Conservation (phyloP, 2,797 vertebrate species). For the Rhincodon typus region DNA sequence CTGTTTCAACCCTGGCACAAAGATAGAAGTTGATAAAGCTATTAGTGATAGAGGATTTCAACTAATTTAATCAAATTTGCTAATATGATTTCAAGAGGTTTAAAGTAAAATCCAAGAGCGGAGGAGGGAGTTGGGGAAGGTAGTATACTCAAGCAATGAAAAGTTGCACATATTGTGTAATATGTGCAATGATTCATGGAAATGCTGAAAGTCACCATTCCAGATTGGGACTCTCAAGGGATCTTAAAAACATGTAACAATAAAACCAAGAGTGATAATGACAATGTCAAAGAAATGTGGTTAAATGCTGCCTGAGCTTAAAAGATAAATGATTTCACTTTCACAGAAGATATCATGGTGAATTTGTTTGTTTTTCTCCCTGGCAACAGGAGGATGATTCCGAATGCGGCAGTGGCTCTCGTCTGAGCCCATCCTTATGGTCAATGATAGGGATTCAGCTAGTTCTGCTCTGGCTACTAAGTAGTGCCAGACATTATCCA, state of each 20-base stretch:
- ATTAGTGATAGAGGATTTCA: not conserved
- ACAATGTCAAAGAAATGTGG: slow-evolving; percentile 28
- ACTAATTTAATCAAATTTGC: not conserved
- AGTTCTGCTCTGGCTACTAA: slow-evolving; percentile 79
- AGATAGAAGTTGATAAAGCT: not conserved
- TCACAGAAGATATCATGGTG: slow-evolving; percentile 45
- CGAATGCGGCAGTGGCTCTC: slow-evolving; percentile 84
- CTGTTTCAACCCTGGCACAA: not conserved
- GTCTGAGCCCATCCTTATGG: slow-evolving; percentile 75
- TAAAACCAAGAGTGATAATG: not conserved
- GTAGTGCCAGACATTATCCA: slow-evolving; percentile 65
- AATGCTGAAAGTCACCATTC: not conserved
- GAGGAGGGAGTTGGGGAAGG: not conserved
- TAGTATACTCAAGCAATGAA: not conserved
- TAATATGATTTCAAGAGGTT: not conserved
- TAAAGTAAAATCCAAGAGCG: not conserved
- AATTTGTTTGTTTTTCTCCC: slow-evolving; percentile 46
- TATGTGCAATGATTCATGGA: not conserved
- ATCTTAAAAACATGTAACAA: not conserved
- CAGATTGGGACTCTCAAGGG: not conserved
- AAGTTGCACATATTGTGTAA: not conserved
- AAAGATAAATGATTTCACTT: slow-evolving; percentile 49
- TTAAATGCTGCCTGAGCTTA: slow-evolving; percentile 56
- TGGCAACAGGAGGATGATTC: slow-evolving; percentile 81
- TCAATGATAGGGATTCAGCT: slow-evolving; percentile 73